Evolutionary conservation across 1,140 invertebrate genomes (phyloP).

Genomic region (Ladona fulva): DNA sequence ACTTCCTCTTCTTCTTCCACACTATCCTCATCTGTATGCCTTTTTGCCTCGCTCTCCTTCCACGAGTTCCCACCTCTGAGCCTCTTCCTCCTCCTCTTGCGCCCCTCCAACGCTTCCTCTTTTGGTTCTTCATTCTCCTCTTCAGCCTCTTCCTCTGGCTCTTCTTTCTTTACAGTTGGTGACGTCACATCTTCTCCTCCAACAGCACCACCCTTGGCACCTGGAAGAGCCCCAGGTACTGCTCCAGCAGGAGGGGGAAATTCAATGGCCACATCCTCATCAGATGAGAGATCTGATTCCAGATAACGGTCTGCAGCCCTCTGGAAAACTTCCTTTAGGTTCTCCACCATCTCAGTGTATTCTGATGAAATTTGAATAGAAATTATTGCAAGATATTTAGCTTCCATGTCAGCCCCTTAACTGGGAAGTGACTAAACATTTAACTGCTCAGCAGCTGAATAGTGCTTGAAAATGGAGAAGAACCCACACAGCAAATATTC

Average conservation of each 20-base stretch:
- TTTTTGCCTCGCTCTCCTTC: constrained; percentile 19
- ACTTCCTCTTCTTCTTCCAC: constrained; percentile 24
- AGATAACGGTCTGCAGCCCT: constrained; percentile 69
- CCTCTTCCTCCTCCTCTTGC: not conserved
- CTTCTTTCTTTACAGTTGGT: constrained; percentile 27
- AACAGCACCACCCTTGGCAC: constrained; percentile 24
- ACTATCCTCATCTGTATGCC: constrained; percentile 17
- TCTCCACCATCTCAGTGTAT: constrained; percentile 80
- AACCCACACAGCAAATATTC: too few species aligned
- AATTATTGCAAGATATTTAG: too few species aligned
- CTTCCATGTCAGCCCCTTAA: too few species aligned
- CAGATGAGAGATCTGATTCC: constrained; percentile 66
- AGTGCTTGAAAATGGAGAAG: too few species aligned
- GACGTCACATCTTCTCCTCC: constrained; percentile 29
- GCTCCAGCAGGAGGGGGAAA: constrained; percentile 17
- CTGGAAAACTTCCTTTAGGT: constrained; percentile 67
- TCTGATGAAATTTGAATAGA: too few species aligned
- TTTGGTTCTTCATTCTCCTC: constrained; percentile 36
- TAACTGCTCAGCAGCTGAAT: too few species aligned
- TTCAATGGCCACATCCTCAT: constrained; percentile 40
- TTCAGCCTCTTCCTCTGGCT: constrained; percentile 34
- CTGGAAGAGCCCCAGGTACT: not conserved
- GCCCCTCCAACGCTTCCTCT: constrained; percentile 29
- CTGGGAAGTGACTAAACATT: too few species aligned
- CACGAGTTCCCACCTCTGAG: not conserved